Evolutionary conservation across 2,113 vertebrate species (phyloP), one percentile per base, ranked within the genome.

Genomic region (Burhinus bistriatus): DNA sequence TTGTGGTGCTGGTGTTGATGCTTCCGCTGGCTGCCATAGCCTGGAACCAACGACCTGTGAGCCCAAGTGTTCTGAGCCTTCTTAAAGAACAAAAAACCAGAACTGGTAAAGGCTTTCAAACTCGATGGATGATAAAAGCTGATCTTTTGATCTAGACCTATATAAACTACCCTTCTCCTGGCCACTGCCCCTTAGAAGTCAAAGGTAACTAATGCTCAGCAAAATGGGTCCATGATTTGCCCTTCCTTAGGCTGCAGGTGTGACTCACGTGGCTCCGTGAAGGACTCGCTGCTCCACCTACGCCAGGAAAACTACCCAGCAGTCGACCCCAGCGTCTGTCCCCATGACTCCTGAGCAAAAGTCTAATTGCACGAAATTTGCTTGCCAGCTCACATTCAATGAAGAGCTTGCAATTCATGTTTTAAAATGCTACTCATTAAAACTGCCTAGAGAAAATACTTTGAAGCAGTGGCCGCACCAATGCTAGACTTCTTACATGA

Each of bases 291-390:
- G 36, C 25, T 34, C 42, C 47, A 68, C 15, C 25, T 82, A 19
- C 0, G 3, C 17, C 36, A 72, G 25, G 49, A 89, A 55, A 82
- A 78, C 38, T 42, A 42, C 16, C 13, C 22, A 38, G n/a, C 9
- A 1, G 15, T 3, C 4, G 29, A 69, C 29, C 15, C 15, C 44
- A 21, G 42, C 1, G 0, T 8, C 38, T 58, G 29, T 58, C 34
- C 66, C 83, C 19, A 20, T 18, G 29, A 18, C 11, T 59, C 13
- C 11, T 29, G 26, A 19, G 5, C 26, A 57, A n/a, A 15, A 57
- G 5, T 32, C 29, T 61, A 19, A 52, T 2, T 55, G 34, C 16
- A 25, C 5, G 3, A 58, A 71, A 55, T 52, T 40, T 57, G 2
- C 36, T 73, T 55, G 44, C 34, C 22, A 59, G 15, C 29, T 69